These are phyloP conservation scores for Samia ricini DNA, from an alignment of 1,140 invertebrate species.

Conservation along the genomic window DNA sequence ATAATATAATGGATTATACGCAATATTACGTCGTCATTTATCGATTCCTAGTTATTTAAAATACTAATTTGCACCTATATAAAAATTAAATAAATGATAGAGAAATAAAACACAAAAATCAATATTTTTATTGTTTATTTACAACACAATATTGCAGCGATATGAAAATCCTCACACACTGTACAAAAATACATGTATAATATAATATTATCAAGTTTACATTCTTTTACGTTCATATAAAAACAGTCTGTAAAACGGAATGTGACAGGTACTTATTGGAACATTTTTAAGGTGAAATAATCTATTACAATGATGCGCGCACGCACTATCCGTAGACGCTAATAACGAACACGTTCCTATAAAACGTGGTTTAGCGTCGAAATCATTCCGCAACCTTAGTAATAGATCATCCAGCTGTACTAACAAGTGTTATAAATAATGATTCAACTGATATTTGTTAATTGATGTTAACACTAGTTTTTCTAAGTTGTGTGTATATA, in stretches of 20 bases:
- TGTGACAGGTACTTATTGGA: slow-evolving; percentile 35
- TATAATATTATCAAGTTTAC: slow-evolving; percentile 7
- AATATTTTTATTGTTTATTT: slow-evolving; percentile 56
- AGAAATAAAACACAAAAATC: neutral
- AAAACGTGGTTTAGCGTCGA: neutral
- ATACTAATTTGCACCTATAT: no score
- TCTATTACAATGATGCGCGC: neutral
- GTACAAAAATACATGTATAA: slow-evolving; percentile 56
- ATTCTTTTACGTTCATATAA: slow-evolving; percentile 15
- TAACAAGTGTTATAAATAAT: no score
- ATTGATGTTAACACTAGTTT: no score
- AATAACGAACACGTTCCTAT: neutral
- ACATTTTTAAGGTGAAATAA: slow-evolving; percentile 1
- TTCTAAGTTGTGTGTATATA: no score
- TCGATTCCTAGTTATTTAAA: no score
- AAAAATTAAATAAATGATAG: neutral
- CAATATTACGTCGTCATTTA: no score
- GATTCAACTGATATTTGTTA: neutral
- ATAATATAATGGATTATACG: no score
- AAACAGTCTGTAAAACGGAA: slow-evolving; percentile 57
- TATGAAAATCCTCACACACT: slow-evolving; percentile 39
- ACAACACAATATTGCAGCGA: slow-evolving; percentile 65
- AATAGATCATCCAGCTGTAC: neutral
- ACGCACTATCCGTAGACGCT: neutral
- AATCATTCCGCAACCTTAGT: neutral